phyloP scores from a whole-genome alignment of 2,797 vertebrate species.

The Fistularia tabacaria region DNA sequence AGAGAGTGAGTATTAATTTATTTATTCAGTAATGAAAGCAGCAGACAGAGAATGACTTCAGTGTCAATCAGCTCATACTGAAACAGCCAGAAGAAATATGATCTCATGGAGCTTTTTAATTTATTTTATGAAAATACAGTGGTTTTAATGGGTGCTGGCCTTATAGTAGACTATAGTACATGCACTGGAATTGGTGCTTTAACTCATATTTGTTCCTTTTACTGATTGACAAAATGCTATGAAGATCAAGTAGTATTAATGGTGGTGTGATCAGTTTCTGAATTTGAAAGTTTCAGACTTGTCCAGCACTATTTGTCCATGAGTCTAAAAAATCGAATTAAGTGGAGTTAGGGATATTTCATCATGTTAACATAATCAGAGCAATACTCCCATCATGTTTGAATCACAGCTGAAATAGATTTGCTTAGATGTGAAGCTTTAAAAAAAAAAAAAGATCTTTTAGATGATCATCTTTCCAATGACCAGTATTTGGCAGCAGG shows the following conservation, averaged over 20 bases:
- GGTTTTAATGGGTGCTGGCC: slow-evolving; percentile 6
- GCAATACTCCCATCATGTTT: slow-evolving; percentile 18
- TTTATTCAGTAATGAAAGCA: background rate
- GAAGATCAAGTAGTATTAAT: background rate
- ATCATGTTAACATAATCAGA: slow-evolving; percentile 1
- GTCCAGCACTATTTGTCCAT: background rate
- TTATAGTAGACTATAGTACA: slow-evolving; percentile 15
- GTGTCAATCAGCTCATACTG: too few species aligned
- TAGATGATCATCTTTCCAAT: background rate
- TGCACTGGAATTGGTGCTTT: slow-evolving; percentile 11
- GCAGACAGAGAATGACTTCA: background rate
- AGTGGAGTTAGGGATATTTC: slow-evolving; percentile 7
- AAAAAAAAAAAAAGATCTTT: too few species aligned
- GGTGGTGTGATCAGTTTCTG: background rate
- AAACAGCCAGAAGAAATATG: too few species aligned
- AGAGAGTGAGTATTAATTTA: slow-evolving; percentile 16
- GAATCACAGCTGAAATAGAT: background rate
- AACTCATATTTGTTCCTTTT: slow-evolving; percentile 8
- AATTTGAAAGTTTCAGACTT: background rate
- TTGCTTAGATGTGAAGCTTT: background rate
- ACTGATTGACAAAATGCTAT: too few species aligned
- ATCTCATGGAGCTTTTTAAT: too few species aligned
- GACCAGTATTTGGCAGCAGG: background rate
- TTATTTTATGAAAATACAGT: too few species aligned
- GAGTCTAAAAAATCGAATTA: background rate